phyloP scores from a whole-genome alignment of 2,113 vertebrate genomes.

The Rynchops niger region DNA sequence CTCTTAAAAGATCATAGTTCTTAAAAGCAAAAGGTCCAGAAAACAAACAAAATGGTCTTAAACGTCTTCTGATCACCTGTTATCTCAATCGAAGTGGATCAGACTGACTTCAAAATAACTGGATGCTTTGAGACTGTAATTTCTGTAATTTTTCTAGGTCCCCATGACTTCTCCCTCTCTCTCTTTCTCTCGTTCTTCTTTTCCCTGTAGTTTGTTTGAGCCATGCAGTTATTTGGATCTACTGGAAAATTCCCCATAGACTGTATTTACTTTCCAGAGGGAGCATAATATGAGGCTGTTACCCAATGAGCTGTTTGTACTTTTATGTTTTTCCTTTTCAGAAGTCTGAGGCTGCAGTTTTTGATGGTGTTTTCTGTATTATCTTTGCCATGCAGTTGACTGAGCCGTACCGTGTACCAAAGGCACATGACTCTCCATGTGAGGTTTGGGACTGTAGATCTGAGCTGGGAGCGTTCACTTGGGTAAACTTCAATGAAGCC shows the following conservation, averaged over 20 bases:
- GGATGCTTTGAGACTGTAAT: background rate
- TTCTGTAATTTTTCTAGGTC: background rate
- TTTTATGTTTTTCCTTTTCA: background rate
- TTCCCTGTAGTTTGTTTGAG: background rate
- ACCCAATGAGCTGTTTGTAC: background rate
- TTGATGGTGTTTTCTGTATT: slow-evolving; percentile 13
- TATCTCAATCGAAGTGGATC: background rate
- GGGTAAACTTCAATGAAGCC: slow-evolving; percentile 9
- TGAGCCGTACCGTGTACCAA: background rate
- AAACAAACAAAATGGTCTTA: background rate
- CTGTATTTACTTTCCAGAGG: background rate
- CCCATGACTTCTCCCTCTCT: background rate
- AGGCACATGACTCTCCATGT: background rate
- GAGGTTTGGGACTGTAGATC: slow-evolving; percentile 35
- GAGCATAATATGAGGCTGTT: background rate
- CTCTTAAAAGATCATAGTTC: background rate
- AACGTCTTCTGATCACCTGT: background rate
- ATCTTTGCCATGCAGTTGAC: slow-evolving; percentile 18
- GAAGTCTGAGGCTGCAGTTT: background rate
- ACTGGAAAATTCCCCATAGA: background rate
- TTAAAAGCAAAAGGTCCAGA: background rate
- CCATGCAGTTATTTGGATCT: background rate
- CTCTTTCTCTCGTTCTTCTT: background rate
- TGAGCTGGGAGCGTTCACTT: slow-evolving; percentile 31
- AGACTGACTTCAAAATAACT: background rate